These are phyloP conservation scores for Pica pica DNA, from an alignment of 2,113 vertebrate genomes.

Conservation along the genomic window DNA sequence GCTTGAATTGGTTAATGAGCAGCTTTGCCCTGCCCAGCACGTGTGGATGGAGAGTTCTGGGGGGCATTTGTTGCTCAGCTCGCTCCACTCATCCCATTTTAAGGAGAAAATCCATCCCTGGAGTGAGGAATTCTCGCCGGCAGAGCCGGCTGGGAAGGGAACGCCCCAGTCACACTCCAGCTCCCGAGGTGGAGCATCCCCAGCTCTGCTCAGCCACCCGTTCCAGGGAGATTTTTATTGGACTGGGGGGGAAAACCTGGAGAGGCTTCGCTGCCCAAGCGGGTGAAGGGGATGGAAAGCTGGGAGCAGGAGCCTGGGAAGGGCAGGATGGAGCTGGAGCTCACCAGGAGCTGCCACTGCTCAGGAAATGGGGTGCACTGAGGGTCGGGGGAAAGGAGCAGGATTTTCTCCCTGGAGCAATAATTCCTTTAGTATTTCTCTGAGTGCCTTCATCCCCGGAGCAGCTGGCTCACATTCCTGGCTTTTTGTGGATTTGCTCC, in stretches of 20 bases:
- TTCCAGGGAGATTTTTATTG: neutral
- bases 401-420: neutral
- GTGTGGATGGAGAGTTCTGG: neutral
- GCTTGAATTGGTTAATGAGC: neutral
- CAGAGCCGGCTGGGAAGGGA: neutral
- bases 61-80: neutral
- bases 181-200: neutral
- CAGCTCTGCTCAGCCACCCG: neutral
- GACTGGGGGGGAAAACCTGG: neutral
- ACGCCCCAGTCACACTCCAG: rapidly evolving
- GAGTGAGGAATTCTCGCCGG: neutral
- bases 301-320: neutral
- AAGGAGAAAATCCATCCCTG: neutral
- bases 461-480: neutral
- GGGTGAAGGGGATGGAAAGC: neutral
- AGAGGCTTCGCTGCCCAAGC: neutral
- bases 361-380: neutral
- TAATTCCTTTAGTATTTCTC: neutral
- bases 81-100: rapidly evolving
- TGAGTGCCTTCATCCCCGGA: rapidly evolving
- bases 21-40: neutral
- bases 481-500: neutral
- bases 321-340: neutral
- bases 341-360: neutral
- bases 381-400: too few relatives aligned